These are phyloP conservation scores for rat (Rattus norvegicus) DNA, from an alignment of 2,113 vertebrate species.

Conservation along the genomic window GRCr8 NC_086023.1:147482501-147483000, in stretches of 20 bases:
- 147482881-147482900: slow-evolving; percentile 46
- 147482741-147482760: slow-evolving; percentile 69
- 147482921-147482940: slow-evolving; percentile 28
- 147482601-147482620: slow-evolving; percentile 74
- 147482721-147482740: slow-evolving; percentile 71
- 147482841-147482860: slow-evolving; percentile 48
- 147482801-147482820: slow-evolving; percentile 52
- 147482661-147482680: slow-evolving; percentile 73
- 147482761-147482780: slow-evolving; percentile 51
- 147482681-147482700: slow-evolving; percentile 79
- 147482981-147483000: slow-evolving; percentile 51
- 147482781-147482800: slow-evolving; percentile 50
- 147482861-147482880: slow-evolving; percentile 24
- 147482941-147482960: slow-evolving; percentile 59
- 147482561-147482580: slow-evolving; percentile 61
- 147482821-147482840: slow-evolving; percentile 61
- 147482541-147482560: slow-evolving; percentile 57
- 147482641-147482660: slow-evolving; percentile 52
- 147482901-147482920: not conserved
- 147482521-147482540: slow-evolving; percentile 63
- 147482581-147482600: slow-evolving; percentile 46
- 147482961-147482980: slow-evolving; percentile 55
- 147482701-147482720: slow-evolving; percentile 77
- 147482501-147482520: not conserved
- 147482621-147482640: slow-evolving; percentile 69